Percentiles rank a stretch among this genome's conserved stretches.
Conservation (phyloP, 2,888 invertebrate genomes). For the Hipparchia semele region DNA sequence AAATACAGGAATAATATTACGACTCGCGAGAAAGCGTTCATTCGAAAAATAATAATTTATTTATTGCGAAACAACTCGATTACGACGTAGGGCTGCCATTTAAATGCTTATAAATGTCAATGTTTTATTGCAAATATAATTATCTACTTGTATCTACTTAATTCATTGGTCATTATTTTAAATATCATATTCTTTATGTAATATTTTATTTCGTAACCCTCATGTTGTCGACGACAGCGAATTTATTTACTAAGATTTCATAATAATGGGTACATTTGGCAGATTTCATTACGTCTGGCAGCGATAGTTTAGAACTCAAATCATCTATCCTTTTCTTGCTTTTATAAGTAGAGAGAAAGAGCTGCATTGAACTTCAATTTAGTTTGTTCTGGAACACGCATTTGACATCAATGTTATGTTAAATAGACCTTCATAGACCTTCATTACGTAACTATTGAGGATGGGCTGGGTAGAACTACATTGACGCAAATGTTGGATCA, state of each 20-base stretch:
- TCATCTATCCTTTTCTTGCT: too few species aligned
- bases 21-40: background rate
- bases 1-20: background rate
- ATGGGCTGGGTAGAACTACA: background rate
- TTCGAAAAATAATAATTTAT: background rate
- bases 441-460: background rate
- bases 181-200: background rate
- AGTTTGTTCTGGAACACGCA: background rate
- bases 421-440: background rate
- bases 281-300: background rate
- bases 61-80: background rate
- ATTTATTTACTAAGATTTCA: background rate
- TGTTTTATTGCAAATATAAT: slow-evolving; percentile 9
- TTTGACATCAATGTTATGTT: background rate
- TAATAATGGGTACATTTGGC: background rate
- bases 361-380: background rate
- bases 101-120: slow-evolving; percentile 5
- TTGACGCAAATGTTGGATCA: background rate
- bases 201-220: background rate
- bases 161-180: background rate
- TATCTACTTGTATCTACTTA: background rate
- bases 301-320: background rate
- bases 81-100: slow-evolving; percentile 1
- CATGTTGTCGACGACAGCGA: background rate
- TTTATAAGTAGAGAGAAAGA: background rate